These are phyloP conservation scores for Lycophotia porphyrea DNA, from an alignment of 2,888 invertebrate genomes.

Conservation along the genomic window DNA sequence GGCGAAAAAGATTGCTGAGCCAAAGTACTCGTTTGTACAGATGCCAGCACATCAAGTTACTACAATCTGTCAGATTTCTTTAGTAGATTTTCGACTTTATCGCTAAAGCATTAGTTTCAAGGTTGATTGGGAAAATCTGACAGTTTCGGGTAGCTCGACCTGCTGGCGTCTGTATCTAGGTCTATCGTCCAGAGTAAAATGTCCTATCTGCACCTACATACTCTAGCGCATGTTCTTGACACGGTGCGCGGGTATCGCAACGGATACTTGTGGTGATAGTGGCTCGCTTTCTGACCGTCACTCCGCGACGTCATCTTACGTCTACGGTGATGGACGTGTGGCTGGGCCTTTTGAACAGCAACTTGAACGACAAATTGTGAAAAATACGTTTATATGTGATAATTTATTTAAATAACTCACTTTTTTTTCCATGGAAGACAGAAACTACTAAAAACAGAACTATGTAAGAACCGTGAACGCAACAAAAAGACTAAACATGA, in stretches of 20 bases:
- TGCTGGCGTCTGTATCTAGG: too few species aligned
- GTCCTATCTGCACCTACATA: slow-evolving; percentile 33
- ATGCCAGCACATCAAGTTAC: too few species aligned
- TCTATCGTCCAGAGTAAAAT: background rate
- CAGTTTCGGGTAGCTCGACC: too few species aligned
- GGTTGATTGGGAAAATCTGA: too few species aligned
- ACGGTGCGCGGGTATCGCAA: slow-evolving; percentile 61
- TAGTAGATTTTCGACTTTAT: too few species aligned
- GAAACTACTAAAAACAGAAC: background rate
- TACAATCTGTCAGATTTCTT: too few species aligned
- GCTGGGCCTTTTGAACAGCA: slow-evolving; percentile 23
- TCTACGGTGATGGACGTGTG: background rate
- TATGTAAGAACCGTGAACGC: background rate
- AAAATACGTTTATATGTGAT: background rate
- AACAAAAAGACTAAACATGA: background rate
- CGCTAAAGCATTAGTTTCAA: too few species aligned
- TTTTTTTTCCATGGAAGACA: too few species aligned
- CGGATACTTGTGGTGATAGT: slow-evolving; percentile 69
- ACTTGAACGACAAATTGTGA: background rate
- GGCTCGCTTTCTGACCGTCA: slow-evolving; percentile 64
- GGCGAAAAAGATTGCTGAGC: too few species aligned
- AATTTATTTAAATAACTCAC: background rate
- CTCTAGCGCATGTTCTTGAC: slow-evolving; percentile 54
- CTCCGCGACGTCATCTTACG: slow-evolving; percentile 31
- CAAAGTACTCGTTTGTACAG: too few species aligned